A percentile compares a stretch with the other conserved stretches of the same genome.
These are phyloP conservation scores for Eilema sororculum DNA, from an alignment of 2,888 invertebrate species.

Conservation along the genomic window DNA sequence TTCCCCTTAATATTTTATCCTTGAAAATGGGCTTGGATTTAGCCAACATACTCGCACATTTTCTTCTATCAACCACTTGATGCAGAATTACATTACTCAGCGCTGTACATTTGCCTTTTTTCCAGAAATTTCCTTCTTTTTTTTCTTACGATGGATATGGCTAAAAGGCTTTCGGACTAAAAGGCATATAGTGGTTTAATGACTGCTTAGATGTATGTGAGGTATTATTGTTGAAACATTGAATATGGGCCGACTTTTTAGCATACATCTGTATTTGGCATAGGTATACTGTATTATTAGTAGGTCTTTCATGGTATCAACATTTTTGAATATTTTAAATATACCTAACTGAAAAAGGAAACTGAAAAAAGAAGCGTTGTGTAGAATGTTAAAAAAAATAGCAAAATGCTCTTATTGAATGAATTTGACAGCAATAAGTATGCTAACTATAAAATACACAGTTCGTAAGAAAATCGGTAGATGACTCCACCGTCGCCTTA, in stretches of 20 bases:
- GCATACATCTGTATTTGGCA: not conserved
- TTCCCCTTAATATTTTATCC: constrained; percentile 48
- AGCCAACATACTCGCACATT: constrained; percentile 53
- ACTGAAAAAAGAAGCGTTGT: no score
- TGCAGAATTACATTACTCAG: constrained; percentile 65
- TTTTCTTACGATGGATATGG: constrained; percentile 41
- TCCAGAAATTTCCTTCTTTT: constrained; percentile 26
- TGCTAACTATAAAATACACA: no score
- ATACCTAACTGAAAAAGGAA: no score
- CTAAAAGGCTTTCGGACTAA: constrained; percentile 45
- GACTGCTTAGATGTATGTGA: constrained; percentile 32
- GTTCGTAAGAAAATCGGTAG: no score
- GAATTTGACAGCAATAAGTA: no score
- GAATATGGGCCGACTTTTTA: not conserved
- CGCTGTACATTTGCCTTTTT: constrained; percentile 26
- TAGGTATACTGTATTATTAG: not conserved
- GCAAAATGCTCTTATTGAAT: no score
- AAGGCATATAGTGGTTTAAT: constrained; percentile 47
- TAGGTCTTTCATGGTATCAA: not conserved
- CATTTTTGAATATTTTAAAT: no score
- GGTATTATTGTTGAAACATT: constrained; percentile 22
- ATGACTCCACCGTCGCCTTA: no score
- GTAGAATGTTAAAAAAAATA: no score
- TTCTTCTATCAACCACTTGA: constrained; percentile 62
- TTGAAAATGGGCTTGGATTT: constrained; percentile 51